Percentiles rank a stretch among this genome's conserved stretches.
phyloP scores from a whole-genome alignment of 2,797 vertebrate species.

The Thaleichthys pacificus region DNA sequence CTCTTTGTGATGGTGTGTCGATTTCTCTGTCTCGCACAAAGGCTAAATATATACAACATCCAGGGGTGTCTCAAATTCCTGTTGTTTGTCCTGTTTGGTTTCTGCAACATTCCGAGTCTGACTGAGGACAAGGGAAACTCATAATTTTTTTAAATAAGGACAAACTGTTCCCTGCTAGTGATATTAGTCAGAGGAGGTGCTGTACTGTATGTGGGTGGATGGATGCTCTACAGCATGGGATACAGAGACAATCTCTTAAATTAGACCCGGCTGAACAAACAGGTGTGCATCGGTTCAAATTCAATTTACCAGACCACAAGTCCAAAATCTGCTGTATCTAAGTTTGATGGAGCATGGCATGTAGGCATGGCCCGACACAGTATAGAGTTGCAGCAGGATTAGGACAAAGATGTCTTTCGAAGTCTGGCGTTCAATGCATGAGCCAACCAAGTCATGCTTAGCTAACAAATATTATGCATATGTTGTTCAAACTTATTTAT shows the following conservation, averaged over 20 bases:
- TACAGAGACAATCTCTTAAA: slow-evolving; percentile 31
- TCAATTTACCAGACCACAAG: no score
- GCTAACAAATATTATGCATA: no score
- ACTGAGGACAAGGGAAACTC: slow-evolving; percentile 45
- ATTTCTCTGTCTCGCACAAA: no score
- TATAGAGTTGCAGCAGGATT: neutral
- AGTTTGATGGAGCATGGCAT: no score
- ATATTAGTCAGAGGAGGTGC: slow-evolving; percentile 56
- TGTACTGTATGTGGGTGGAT: slow-evolving; percentile 49
- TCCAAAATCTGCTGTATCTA: no score
- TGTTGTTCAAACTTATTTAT: no score
- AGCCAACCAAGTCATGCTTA: no score
- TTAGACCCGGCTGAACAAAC: slow-evolving; percentile 25
- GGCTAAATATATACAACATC: neutral
- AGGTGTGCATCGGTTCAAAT: slow-evolving; percentile 16
- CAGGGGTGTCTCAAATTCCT: neutral
- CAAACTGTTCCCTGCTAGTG: slow-evolving; percentile 63
- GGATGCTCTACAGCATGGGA: slow-evolving; percentile 35
- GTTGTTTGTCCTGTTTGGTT: neutral
- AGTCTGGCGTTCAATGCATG: neutral
- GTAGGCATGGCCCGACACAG: neutral
- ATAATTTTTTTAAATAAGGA: slow-evolving; percentile 43
- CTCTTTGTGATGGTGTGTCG: no score
- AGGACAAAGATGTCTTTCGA: slow-evolving; percentile 8
- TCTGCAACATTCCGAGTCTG: slow-evolving; percentile 30